Base-by-base conservation (phyloP, 2,113 vertebrate species). In the Emydura subglobosa region DNA sequence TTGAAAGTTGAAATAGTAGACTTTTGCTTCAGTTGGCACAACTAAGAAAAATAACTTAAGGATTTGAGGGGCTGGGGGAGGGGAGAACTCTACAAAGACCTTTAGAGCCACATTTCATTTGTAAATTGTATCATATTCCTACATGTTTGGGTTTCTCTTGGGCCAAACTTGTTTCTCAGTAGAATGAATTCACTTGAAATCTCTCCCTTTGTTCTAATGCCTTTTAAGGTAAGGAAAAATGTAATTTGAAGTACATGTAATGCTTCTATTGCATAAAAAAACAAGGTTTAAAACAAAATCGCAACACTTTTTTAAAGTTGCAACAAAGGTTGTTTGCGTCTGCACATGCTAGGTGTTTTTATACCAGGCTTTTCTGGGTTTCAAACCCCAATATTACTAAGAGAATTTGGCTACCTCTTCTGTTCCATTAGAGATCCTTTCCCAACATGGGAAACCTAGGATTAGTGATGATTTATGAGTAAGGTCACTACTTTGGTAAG, bases 21-120 rank as follows among this genome's bases (percentile, higher is more conserved):
- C 80, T 95, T 96, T 95, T 95, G 93, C 95, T 97, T 96, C 85
- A 34, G 96, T 95, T 96, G 88, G 51, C 87, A 17, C 94, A 91
- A 91, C 88, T 84, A 95, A 94, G 96, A 82, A 94, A 96, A 96
- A 90, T 94, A 96, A 49, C 90, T 89, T 27, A 27, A 27, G 25
- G 25, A 10, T 27, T 57, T 53, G 51, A 53, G 16, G 51, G 51
- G 16, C 51, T 50, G 3, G 51, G 14, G 47, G 90, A 96, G 59
- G 34, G 17, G 34, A 16, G 16, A 86, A n/a, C 95, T 97, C 96
- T 94, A 95, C 95, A 87, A 24, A 7, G 82, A 90, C 94, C 96
- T 88, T 25, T 6, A 68, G 76, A 95, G 78, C 6, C 82, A 8
- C 2, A 0, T 91, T 94, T 94, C 81, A 44, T 94, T 87, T 68